Evolutionary conservation across 1,140 invertebrate genomes (phyloP).

Genomic region (Drosophila auraria): DNA sequence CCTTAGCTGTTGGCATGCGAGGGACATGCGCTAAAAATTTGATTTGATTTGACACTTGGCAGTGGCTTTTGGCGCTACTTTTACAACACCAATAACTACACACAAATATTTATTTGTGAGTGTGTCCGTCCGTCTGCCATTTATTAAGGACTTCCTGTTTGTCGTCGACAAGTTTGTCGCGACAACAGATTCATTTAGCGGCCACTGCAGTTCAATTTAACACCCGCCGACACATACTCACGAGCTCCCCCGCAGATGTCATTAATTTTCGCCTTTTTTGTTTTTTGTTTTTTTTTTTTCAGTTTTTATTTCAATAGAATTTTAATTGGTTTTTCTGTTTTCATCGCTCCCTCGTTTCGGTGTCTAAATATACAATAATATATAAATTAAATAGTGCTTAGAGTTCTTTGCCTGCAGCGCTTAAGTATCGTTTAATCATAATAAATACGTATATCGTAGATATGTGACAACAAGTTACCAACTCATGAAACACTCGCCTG

Average conservation of each 20-base stretch:
- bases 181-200: slow-evolving; percentile 82
- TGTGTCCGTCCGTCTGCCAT: slow-evolving; percentile 25
- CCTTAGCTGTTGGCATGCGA: slow-evolving; percentile 51
- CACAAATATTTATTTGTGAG: not conserved
- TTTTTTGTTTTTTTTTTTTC: slow-evolving; percentile 8
- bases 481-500: slow-evolving; percentile 10
- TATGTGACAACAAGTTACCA: slow-evolving; percentile 62
- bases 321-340: slow-evolving; percentile 57
- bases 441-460: slow-evolving; percentile 33
- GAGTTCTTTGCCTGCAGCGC: slow-evolving; percentile 68
- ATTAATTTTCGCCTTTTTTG: slow-evolving; percentile 23
- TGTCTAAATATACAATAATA: slow-evolving; percentile 61
- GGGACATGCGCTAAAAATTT: slow-evolving; percentile 74
- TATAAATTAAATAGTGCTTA: slow-evolving; percentile 83
- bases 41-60: slow-evolving; percentile 78
- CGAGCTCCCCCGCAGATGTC: slow-evolving; percentile 23
- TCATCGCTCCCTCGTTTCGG: slow-evolving; percentile 37
- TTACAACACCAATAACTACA: slow-evolving; percentile 10
- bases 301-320: slow-evolving; percentile 72
- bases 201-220: slow-evolving; percentile 79
- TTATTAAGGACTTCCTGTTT: slow-evolving; percentile 83
- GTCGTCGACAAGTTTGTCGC: slow-evolving; percentile 74
- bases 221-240: slow-evolving; percentile 22
- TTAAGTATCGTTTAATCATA: slow-evolving; percentile 63
- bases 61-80: slow-evolving; percentile 57